Base-by-base conservation (phyloP, 1,140 invertebrate species). In the Andricus grossulariae region DNA sequence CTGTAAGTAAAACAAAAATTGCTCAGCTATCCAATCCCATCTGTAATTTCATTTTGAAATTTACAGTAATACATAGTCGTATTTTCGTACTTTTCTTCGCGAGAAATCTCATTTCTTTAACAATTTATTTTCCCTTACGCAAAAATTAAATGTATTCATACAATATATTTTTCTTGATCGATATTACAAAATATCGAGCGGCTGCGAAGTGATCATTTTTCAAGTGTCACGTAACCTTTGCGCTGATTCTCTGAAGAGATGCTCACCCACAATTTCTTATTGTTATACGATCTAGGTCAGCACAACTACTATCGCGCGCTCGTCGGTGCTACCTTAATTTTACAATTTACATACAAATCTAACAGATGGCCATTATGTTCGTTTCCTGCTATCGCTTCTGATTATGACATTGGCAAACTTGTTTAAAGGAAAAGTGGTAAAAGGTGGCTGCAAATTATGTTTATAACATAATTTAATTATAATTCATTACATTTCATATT, bases 1-100 rank as follows among this genome's bases (percentile, higher is more conserved):
- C 97, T 85, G 98, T 97, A 73, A 93, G 94, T 88, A 83, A 52
- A 66, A 32, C 25, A 66, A 32, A n/a, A 7, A 66, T 66, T 54
- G 5, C 5, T 66, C 25, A n/a, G 60, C 15, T 66, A 66, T 45
- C 60, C 25, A 39, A 66, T 45, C 25, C 60, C 60, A 16, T 66
- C 60, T 66, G 60, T 66, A 66, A 66, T 66, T 39, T 66, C 25
- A 15, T 32, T 66, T 21, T 39, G 25, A 66, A 16, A 66, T 66
- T 66, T 66, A 66, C 60, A 66, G 39, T 16, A 39, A 25, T 66
- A 66, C 60, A 45, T 66, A 32, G 60, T 39, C 60, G 16, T 66
- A 32, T 45, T 0, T 45, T 0, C 39, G 39, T 45, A 0, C 10
- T 45, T 11, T 45, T 10, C 39, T 10, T 45, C 60, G 13, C 21